A percentile compares a stretch with the other conserved stretches of the same genome.
Evolutionary conservation across 2,113 vertebrate genomes (phyloP).

Genomic region (Axis porcinus): DNA sequence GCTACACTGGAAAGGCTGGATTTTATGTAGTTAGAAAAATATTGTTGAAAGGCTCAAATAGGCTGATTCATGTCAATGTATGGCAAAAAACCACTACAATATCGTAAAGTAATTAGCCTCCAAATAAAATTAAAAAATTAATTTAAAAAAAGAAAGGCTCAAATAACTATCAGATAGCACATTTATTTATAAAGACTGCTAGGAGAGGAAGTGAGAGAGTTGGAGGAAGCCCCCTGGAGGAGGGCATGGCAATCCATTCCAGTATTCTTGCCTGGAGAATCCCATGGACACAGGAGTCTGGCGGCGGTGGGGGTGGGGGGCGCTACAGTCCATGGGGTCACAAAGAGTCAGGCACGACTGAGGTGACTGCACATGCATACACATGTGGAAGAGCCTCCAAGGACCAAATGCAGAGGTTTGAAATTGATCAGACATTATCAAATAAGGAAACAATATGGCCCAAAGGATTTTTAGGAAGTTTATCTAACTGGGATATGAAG

Average conservation of each 20-base stretch:
- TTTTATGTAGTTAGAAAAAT: neutral
- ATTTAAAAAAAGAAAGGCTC: neutral
- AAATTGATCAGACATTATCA: neutral
- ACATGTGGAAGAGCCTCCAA: neutral
- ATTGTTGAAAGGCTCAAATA: neutral
- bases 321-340: neutral
- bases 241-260: neutral
- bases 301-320: accelerated
- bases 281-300: neutral
- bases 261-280: neutral
- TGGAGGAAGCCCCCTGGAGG: neutral
- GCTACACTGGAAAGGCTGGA: neutral
- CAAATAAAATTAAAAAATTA: neutral
- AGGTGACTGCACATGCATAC: neutral
- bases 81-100: neutral
- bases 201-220: neutral
- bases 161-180: neutral
- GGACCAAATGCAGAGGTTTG: neutral
- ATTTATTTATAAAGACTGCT: neutral
- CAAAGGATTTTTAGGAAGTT: neutral
- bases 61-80: neutral
- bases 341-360: neutral
- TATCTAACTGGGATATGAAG: neutral
- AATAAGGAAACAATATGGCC: neutral
- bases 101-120: neutral